A percentile compares a stretch with the other conserved stretches of the same genome.
These are phyloP conservation scores for Hippolais icterina DNA, from an alignment of 2,113 vertebrate genomes.

Conservation along the genomic window DNA sequence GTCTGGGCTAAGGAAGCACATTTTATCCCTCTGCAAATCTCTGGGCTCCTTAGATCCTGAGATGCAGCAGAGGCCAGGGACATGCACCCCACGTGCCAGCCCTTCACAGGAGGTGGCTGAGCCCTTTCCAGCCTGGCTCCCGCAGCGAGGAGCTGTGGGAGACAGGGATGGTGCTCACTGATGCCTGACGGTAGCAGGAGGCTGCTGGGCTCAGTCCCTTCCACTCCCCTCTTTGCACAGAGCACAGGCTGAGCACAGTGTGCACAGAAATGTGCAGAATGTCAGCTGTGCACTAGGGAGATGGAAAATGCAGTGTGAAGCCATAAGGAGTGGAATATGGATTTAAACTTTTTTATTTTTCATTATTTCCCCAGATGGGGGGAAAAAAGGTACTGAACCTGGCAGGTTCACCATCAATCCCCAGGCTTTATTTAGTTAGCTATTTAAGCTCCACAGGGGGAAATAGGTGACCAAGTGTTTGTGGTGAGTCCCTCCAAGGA, in stretches of 20 bases:
- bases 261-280: constrained; percentile 7
- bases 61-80: neutral
- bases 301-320: neutral
- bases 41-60: neutral
- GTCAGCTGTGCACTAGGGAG: constrained; percentile 14
- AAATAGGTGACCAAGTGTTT: neutral
- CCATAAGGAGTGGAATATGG: neutral
- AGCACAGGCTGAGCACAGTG: neutral
- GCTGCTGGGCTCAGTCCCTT: neutral
- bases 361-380: neutral
- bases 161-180: rapidly evolving
- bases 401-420: neutral
- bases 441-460: neutral
- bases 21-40: neutral
- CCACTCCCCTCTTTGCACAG: neutral
- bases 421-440: neutral
- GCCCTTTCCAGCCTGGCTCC: neutral
- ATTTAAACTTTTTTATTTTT: neutral
- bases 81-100: rapidly evolving
- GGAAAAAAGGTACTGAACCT: neutral
- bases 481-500: neutral
- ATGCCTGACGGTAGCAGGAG: neutral
- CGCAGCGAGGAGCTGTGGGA: rapidly evolving
- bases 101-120: neutral
- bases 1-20: neutral